Evolutionary conservation across 2,113 vertebrate species (phyloP).

Genomic region (Ellobius talpinus): DNA sequence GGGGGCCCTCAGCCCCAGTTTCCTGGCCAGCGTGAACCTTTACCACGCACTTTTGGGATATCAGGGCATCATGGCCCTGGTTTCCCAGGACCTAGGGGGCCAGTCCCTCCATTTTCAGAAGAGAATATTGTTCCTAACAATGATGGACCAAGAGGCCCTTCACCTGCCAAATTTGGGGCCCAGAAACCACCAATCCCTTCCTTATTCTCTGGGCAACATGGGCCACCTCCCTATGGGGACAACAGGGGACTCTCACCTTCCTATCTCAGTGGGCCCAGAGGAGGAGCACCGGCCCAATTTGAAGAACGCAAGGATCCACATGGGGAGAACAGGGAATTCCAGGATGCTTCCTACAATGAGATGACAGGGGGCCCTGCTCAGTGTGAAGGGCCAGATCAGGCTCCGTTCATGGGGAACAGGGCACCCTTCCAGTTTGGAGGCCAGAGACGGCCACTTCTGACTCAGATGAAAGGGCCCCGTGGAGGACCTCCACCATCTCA

Average conservation of each 20-base stretch:
- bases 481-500: conserved; percentile 87
- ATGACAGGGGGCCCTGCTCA: conserved; percentile 86
- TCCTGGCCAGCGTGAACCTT: conserved; percentile 84
- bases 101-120: conserved; percentile 85
- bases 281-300: conserved; percentile 88
- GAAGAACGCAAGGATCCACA: conserved; percentile 88
- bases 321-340: conserved; percentile 87
- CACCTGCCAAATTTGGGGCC: conserved; percentile 88
- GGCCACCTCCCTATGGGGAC: conserved; percentile 90
- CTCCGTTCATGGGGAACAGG: conserved; percentile 87
- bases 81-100: conserved; percentile 89
- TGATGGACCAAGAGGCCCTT: conserved; percentile 89
- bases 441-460: conserved; percentile 85
- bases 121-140: conserved; percentile 82
- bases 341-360: conserved; percentile 89
- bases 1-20: conserved; percentile 86
- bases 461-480: conserved; percentile 86
- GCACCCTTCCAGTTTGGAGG: conserved; percentile 85
- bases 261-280: conserved; percentile 90
- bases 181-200: conserved; percentile 91
- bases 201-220: conserved; percentile 91
- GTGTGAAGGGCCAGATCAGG: conserved; percentile 85
- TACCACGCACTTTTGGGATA: conserved; percentile 87
- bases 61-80: conserved; percentile 86
- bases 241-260: conserved; percentile 89